A percentile compares a stretch with the other conserved stretches of the same genome.
Evolutionary conservation across 2,888 invertebrate genomes (phyloP).

Genomic region (Eustalomyia histrio): DNA sequence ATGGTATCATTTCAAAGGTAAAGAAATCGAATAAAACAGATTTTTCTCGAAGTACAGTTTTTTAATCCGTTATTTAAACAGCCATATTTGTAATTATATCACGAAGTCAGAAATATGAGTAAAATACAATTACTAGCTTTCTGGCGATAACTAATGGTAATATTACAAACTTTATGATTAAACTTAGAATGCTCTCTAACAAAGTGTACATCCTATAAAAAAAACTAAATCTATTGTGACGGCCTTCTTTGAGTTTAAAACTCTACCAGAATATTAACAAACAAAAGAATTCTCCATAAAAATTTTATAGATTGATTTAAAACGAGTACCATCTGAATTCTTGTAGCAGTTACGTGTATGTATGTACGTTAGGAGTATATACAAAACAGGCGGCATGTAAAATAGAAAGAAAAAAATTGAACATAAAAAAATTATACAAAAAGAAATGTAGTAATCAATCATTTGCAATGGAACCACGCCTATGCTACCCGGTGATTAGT

Average conservation of each 20-base stretch:
- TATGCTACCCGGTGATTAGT: conserved; percentile 76
- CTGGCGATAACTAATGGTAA: too few species aligned
- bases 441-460: conserved; percentile 75
- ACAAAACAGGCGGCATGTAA: conserved; percentile 52
- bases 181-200: not conserved
- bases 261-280: not conserved
- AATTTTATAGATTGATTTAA: conserved; percentile 39
- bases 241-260: conserved; percentile 24
- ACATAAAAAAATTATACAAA: conserved; percentile 49
- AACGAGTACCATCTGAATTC: conserved; percentile 3
- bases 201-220: not conserved
- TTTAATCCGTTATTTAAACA: too few species aligned
- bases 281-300: not conserved
- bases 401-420: conserved; percentile 30
- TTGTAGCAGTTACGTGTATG: not conserved
- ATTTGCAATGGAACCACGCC: conserved; percentile 77
- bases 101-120: too few species aligned
- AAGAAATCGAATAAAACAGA: too few species aligned
- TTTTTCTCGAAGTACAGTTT: too few species aligned
- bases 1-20: too few species aligned
- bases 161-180: too few species aligned
- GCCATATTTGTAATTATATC: too few species aligned
- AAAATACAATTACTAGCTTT: too few species aligned
- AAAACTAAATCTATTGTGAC: conserved; percentile 25
- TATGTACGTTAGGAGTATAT: conserved; percentile 10